phyloP scores from a whole-genome alignment of 2,888 invertebrate species.

The Branchipolynoe longqiensis region DNA sequence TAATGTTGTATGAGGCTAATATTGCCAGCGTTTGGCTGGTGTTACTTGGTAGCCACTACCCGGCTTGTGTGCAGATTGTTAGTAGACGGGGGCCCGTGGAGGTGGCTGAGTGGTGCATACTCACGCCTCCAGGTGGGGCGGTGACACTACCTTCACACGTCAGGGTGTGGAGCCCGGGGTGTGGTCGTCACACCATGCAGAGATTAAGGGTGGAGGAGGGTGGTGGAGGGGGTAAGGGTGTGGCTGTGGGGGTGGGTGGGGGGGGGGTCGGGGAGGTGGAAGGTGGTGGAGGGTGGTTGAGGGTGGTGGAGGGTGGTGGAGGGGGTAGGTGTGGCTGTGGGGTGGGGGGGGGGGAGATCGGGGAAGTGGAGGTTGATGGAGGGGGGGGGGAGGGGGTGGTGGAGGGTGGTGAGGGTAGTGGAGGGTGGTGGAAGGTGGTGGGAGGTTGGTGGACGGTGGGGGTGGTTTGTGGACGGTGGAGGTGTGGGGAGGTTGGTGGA shows the following conservation, averaged over 20 bases:
- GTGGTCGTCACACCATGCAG: neutral
- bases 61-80: no score
- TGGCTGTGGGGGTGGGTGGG: neutral
- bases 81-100: no score
- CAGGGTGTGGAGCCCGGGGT: neutral
- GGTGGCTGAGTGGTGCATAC: no score
- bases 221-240: neutral
- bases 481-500: no score
- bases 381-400: neutral
- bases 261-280: neutral
- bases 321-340: neutral
- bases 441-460: neutral
- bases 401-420: neutral
- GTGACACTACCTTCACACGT: conserved; percentile 27
- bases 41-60: no score
- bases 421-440: neutral
- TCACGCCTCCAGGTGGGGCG: conserved; percentile 43
- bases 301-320: neutral
- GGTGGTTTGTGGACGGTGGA: neutral
- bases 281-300: neutral
- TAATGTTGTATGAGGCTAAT: no score
- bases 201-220: neutral
- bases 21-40: no score
- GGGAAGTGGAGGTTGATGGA: neutral
- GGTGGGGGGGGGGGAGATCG: neutral